Percentiles rank a stretch among this genome's conserved stretches.
Conservation (phyloP, 2,888 invertebrate genomes). For the Selenia dentaria region DNA sequence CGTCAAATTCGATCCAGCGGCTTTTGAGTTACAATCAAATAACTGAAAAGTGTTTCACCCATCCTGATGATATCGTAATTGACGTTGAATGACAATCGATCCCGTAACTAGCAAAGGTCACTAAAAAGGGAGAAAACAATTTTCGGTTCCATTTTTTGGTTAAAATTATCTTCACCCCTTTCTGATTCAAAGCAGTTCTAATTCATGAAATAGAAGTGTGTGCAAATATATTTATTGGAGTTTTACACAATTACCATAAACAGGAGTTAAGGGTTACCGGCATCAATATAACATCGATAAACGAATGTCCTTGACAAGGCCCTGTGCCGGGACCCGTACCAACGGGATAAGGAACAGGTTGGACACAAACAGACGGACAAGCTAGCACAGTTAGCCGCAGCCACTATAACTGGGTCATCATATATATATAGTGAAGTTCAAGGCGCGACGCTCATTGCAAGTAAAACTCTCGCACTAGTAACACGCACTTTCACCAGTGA, state of each 20-base stretch:
- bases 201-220: too few species aligned
- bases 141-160: too few species aligned
- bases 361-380: constrained; percentile 60
- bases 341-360: constrained; percentile 71
- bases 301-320: constrained; percentile 52
- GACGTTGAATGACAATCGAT: too few species aligned
- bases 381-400: constrained; percentile 77
- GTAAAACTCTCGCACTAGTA: constrained; percentile 73
- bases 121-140: too few species aligned
- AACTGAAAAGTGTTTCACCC: too few species aligned
- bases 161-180: too few species aligned
- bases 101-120: too few species aligned
- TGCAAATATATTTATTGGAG: too few species aligned
- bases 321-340: constrained; percentile 63
- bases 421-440: constrained; percentile 94
- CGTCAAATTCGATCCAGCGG: too few species aligned
- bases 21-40: too few species aligned
- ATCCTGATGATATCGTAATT: too few species aligned
- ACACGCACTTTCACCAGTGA: constrained; percentile 81
- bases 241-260: not conserved
- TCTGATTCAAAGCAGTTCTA: too few species aligned
- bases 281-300: constrained; percentile 10
- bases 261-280: not conserved
- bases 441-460: constrained; percentile 88
- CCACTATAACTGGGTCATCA: constrained; percentile 90